phyloP scores from a whole-genome alignment of 2,888 invertebrate species.

The Epirrhoe alternata region DNA sequence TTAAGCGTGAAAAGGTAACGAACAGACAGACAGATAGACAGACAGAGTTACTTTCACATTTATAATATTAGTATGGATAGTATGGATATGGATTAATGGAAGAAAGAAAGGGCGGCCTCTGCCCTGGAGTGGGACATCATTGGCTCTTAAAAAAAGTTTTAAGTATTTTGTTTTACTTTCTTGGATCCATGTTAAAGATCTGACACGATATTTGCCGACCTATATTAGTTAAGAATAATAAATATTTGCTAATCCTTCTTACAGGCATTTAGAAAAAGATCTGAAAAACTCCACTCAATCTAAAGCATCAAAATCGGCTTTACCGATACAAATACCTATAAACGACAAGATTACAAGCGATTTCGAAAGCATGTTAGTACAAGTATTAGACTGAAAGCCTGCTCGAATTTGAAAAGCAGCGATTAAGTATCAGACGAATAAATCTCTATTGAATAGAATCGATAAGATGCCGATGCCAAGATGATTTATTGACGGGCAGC shows the following conservation, averaged over 20 bases:
- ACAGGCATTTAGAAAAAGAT: conserved; percentile 4
- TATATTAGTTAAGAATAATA: too few species aligned
- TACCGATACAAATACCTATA: conserved; percentile 27
- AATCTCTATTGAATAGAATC: conserved; percentile 77
- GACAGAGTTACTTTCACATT: too few species aligned
- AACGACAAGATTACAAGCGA: conserved; percentile 48
- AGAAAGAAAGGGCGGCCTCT: too few species aligned
- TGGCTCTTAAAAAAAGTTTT: too few species aligned
- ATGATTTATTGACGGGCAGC: conserved; percentile 77
- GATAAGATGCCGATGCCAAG: conserved; percentile 71
- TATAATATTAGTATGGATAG: too few species aligned
- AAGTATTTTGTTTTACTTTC: too few species aligned
- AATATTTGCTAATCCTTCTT: conserved; percentile 11
- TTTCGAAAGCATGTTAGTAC: conserved; percentile 38
- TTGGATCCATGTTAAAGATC: too few species aligned
- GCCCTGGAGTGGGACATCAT: too few species aligned
- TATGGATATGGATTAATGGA: too few species aligned
- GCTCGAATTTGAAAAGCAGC: conserved; percentile 64
- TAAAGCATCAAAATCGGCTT: conserved; percentile 19
- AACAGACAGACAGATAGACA: too few species aligned
- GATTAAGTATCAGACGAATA: conserved; percentile 62
- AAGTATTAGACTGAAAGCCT: conserved; percentile 59
- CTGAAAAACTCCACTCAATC: conserved; percentile 20
- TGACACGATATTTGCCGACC: too few species aligned
- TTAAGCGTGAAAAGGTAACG: too few species aligned